These are phyloP conservation scores for Monochamus saltuarius DNA, from an alignment of 1,140 invertebrate species.

Conservation along the genomic window DNA sequence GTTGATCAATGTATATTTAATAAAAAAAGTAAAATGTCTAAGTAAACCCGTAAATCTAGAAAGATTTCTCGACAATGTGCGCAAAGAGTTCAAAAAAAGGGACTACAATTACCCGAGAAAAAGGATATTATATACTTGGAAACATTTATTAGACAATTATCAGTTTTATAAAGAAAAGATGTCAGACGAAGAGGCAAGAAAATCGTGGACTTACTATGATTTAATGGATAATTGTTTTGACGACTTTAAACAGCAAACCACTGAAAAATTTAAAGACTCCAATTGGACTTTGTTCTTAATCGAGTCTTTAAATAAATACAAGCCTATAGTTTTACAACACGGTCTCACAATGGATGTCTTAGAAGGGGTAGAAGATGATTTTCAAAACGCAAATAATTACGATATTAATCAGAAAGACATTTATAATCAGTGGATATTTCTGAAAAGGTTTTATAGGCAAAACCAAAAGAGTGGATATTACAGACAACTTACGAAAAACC, in stretches of 20 bases:
- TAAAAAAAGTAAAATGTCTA: neutral
- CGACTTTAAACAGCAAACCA: neutral
- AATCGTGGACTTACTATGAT: neutral
- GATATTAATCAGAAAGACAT: slow-evolving; percentile 8
- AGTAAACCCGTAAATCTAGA: neutral
- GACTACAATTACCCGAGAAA: slow-evolving; percentile 1
- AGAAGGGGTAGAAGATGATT: slow-evolving; percentile 3
- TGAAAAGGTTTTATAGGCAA: neutral
- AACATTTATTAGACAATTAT: slow-evolving; percentile 6
- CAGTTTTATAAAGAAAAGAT: slow-evolving; percentile 7
- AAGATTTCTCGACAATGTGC: slow-evolving; percentile 6
- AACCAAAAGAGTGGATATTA: neutral
- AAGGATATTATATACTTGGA: slow-evolving; percentile 4
- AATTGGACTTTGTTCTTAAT: neutral
- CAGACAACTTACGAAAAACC: too few species aligned
- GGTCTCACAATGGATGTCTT: slow-evolving; percentile 1
- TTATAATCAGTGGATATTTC: slow-evolving; percentile 6
- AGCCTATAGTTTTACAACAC: neutral
- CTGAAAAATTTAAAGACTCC: slow-evolving; percentile 4
- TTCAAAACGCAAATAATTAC: neutral
- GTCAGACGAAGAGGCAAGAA: neutral
- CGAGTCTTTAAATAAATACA: slow-evolving; percentile 4
- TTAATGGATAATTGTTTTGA: slow-evolving; percentile 15
- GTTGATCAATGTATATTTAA: slow-evolving; percentile 3
- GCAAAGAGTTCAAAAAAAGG: neutral